These are phyloP conservation scores for Caenorhabditis zanzibari DNA, from an alignment of 2,888 invertebrate genomes.

Conservation along the genomic window DNA sequence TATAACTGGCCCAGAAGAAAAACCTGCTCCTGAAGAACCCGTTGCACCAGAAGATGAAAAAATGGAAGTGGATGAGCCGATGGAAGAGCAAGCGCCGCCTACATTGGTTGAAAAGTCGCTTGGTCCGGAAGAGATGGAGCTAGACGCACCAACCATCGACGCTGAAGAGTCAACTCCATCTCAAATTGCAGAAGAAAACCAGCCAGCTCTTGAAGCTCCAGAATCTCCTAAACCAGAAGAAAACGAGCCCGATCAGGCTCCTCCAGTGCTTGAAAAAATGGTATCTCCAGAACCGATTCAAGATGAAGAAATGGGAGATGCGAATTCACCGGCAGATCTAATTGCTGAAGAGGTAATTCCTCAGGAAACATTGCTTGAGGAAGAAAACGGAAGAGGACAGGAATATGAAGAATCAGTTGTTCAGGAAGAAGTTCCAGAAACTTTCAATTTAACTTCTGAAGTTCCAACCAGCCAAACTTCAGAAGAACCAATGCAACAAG, in stretches of 20 bases:
- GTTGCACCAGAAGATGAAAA: background rate
- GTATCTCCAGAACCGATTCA: background rate
- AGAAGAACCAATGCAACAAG: background rate
- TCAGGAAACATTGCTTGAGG: too few species aligned
- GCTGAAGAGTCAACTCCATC: too few species aligned
- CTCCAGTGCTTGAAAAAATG: background rate
- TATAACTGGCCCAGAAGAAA: background rate
- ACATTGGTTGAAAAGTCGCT: background rate
- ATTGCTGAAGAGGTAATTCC: too few species aligned
- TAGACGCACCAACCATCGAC: too few species aligned
- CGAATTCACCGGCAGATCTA: too few species aligned
- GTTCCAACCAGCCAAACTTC: background rate
- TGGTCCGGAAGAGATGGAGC: background rate
- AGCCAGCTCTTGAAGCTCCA: too few species aligned
- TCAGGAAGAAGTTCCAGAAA: background rate
- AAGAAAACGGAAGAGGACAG: background rate
- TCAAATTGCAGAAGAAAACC: too few species aligned
- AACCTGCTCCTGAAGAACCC: background rate
- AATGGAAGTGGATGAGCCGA: conserved; percentile 1
- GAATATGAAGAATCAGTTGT: background rate
- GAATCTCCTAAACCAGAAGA: too few species aligned
- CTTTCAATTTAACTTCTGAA: background rate
- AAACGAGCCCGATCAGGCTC: background rate
- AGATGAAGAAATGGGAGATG: background rate
- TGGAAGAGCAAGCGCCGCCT: background rate